These are phyloP conservation scores for Agrotis puta DNA, from an alignment of 2,888 invertebrate genomes.

Conservation along the genomic window DNA sequence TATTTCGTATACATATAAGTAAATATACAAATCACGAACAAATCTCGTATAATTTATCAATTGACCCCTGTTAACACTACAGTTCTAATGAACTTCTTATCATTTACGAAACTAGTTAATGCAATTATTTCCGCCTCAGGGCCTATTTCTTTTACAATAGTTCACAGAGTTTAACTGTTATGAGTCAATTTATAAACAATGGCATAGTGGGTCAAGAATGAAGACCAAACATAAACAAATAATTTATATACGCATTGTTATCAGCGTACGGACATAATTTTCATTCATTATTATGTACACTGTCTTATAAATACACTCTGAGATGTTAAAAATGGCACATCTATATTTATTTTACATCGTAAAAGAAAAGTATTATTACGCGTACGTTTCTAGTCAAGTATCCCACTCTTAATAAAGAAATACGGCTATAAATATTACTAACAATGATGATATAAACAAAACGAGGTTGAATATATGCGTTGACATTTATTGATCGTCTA, in stretches of 20 bases:
- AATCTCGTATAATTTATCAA: background rate
- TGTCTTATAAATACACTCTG: conserved; percentile 13
- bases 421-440: conserved; percentile 12
- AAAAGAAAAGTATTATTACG: conserved; percentile 17
- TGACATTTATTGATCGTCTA: conserved; percentile 7
- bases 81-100: background rate
- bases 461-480: conserved; percentile 4
- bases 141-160: conserved; percentile 22
- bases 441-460: conserved; percentile 21
- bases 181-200: conserved; percentile 32
- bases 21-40: no score
- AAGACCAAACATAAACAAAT: conserved; percentile 43
- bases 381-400: conserved; percentile 1
- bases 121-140: conserved; percentile 10
- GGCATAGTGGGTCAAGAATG: conserved; percentile 54
- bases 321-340: conserved; percentile 28
- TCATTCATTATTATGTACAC: conserved; percentile 30
- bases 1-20: no score
- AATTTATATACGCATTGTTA: conserved; percentile 45
- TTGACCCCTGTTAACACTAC: background rate
- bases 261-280: conserved; percentile 12
- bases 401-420: conserved; percentile 20
- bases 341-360: conserved; percentile 11
- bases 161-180: conserved; percentile 22
- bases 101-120: conserved; percentile 10